A percentile compares a stretch with the other conserved stretches of the same genome.
phyloP scores from a whole-genome alignment of 2,113 vertebrate species.

The Platysteira castanea region DNA sequence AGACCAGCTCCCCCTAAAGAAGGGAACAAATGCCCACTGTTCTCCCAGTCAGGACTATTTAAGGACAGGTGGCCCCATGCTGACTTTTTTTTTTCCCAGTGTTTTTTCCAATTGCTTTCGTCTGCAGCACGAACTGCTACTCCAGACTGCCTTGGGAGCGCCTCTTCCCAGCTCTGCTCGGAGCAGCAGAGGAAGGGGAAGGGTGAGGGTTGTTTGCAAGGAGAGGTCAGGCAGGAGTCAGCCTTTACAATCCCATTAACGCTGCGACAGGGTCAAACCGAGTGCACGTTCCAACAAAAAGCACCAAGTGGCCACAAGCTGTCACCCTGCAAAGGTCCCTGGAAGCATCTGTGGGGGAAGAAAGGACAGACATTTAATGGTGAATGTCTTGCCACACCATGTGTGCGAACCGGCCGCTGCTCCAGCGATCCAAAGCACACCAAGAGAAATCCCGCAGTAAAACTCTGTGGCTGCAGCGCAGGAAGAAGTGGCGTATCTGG shows the following conservation, averaged over 20 bases:
- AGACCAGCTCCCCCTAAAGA: neutral
- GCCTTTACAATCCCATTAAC: constrained; percentile 70
- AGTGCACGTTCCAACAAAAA: constrained; percentile 61
- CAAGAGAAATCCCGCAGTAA: neutral
- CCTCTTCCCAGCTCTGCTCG: neutral
- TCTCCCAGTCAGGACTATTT: constrained; percentile 34
- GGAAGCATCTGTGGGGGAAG: neutral
- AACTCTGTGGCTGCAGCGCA: neutral
- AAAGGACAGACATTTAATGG: constrained; percentile 9
- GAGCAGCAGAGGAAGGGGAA: constrained; percentile 46
- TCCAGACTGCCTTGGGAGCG: constrained; percentile 43
- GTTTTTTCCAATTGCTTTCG: constrained; percentile 35
- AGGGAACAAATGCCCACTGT: constrained; percentile 43
- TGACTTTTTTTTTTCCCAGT: neutral
- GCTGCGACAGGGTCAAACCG: constrained; percentile 61
- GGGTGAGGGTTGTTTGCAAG: constrained; percentile 59
- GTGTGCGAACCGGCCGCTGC: neutral
- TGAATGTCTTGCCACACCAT: constrained; percentile 10
- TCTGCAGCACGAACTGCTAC: constrained; percentile 6
- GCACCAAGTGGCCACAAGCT: constrained; percentile 61
- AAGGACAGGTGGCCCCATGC: constrained; percentile 49
- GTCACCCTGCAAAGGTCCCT: constrained; percentile 35
- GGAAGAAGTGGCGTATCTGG: neutral
- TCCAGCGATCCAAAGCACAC: neutral
- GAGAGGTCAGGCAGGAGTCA: constrained; percentile 69